phyloP scores from a whole-genome alignment of 92 coral and sea anemone genomes.

The Hydrozoanthus gracilis region DNA sequence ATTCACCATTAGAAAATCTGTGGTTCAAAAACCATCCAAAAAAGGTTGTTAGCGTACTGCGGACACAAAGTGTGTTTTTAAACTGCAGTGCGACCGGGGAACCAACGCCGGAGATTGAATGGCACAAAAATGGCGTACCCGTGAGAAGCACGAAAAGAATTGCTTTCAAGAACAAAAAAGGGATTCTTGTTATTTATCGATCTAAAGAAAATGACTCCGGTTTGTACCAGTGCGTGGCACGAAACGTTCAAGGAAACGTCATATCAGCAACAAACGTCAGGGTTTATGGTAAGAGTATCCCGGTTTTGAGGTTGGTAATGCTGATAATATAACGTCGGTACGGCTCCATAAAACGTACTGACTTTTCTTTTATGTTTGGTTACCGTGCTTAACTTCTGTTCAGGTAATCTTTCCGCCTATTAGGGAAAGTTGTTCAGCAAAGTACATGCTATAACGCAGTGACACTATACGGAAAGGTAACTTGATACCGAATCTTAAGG shows the following conservation, averaged over 20 bases:
- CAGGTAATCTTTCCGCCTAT: neutral
- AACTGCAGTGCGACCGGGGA: constrained; percentile 68
- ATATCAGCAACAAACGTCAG: constrained; percentile 24
- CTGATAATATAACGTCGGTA: too few relatives aligned
- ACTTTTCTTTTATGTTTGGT: too few relatives aligned
- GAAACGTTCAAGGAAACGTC: constrained; percentile 1
- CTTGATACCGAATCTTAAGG: too few relatives aligned
- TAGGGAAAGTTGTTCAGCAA: too few relatives aligned
- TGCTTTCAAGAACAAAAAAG: constrained; percentile 26
- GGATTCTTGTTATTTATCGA: constrained; percentile 43
- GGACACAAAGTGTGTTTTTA: constrained; percentile 50
- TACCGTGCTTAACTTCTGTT: too few relatives aligned
- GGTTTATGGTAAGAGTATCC: constrained; percentile 59
- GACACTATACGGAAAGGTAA: too few relatives aligned
- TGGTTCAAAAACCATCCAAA: neutral
- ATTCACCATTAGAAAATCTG: neutral
- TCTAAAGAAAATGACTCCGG: constrained; percentile 46
- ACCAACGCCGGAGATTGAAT: constrained; percentile 62
- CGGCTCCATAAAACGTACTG: too few relatives aligned
- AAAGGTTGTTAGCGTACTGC: neutral
- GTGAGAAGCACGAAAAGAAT: constrained; percentile 40
- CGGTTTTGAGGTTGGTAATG: too few relatives aligned
- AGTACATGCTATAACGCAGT: too few relatives aligned
- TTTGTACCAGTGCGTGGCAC: constrained; percentile 21
- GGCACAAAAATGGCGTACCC: constrained; percentile 62